Percentiles rank a stretch among this genome's conserved stretches.
phyloP scores from a whole-genome alignment of 2,113 vertebrate species.

The Chrysemys picta region DNA sequence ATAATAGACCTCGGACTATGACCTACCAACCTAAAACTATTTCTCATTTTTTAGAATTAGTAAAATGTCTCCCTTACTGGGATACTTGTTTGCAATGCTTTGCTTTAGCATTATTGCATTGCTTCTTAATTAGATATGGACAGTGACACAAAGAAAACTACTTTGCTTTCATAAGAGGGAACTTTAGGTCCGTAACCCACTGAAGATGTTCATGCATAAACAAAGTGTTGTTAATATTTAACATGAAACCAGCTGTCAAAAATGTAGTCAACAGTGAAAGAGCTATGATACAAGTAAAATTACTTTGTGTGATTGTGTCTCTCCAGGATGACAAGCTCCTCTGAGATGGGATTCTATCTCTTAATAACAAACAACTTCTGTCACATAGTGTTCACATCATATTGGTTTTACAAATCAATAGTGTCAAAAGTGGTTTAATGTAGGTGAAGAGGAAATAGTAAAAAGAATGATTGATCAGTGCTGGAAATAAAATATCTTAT shows the following conservation, averaged over 20 bases:
- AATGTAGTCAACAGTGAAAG: constrained; percentile 78
- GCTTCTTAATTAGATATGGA: constrained; percentile 35
- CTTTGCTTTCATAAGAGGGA: constrained; percentile 35
- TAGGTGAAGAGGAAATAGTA: constrained; percentile 56
- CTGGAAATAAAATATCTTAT: constrained; percentile 70
- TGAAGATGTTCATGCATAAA: constrained; percentile 47
- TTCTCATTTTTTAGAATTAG: constrained; percentile 32
- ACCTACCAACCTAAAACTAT: constrained; percentile 26
- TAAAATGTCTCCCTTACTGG: background rate
- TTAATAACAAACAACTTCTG: constrained; percentile 82
- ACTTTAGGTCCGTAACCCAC: constrained; percentile 35
- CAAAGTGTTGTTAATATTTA: constrained; percentile 68
- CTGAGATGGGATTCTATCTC: constrained; percentile 84
- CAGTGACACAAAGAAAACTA: constrained; percentile 5
- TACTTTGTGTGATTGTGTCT: constrained; percentile 81
- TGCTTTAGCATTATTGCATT: background rate
- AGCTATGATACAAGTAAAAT: constrained; percentile 85
- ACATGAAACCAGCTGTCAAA: constrained; percentile 76
- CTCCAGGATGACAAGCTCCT: constrained; percentile 80
- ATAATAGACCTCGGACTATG: constrained; percentile 6
- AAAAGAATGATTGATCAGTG: constrained; percentile 79
- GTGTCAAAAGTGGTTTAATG: constrained; percentile 70
- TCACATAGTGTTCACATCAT: constrained; percentile 81
- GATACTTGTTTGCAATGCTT: constrained; percentile 13
- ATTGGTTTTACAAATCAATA: constrained; percentile 81